These are phyloP conservation scores for Hemicrepidius hirtus DNA, from an alignment of 2,888 invertebrate genomes.

Conservation along the genomic window DNA sequence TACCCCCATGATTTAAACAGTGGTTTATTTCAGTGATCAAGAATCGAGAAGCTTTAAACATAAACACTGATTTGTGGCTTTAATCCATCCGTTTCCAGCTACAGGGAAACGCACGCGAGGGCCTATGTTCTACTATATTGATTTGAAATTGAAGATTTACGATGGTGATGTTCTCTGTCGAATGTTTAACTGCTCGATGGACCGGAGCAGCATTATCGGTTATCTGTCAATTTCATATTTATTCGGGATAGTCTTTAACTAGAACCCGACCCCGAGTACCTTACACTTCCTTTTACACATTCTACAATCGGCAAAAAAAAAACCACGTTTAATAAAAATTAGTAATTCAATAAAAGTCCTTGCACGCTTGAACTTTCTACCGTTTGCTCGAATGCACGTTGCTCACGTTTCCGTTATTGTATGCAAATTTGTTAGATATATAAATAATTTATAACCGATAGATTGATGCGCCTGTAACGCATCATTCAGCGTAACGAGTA, in stretches of 20 bases:
- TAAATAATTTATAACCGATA: conserved; percentile 26
- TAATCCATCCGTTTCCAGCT: conserved; percentile 26
- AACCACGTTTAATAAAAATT: conserved; percentile 4
- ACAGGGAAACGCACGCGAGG: conserved; percentile 12
- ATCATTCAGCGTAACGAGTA: conserved; percentile 10
- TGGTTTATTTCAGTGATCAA: conserved; percentile 9
- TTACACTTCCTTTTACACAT: not conserved
- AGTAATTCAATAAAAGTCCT: conserved; percentile 28
- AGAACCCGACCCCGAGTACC: not conserved
- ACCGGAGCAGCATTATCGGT: conserved; percentile 33
- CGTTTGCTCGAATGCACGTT: not conserved
- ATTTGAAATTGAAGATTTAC: conserved; percentile 46
- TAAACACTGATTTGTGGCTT: conserved; percentile 40
- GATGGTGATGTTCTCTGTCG: conserved; percentile 31
- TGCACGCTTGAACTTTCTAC: conserved; percentile 9
- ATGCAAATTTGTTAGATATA: conserved; percentile 12
- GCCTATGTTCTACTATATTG: conserved; percentile 30
- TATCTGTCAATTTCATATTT: conserved; percentile 45
- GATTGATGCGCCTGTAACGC: conserved; percentile 19
- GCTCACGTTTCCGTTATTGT: conserved; percentile 17
- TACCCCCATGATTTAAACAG: conserved; percentile 14
- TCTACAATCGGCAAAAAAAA: not conserved
- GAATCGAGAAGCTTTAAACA: conserved; percentile 9
- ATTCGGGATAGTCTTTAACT: conserved; percentile 9
- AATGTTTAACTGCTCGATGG: conserved; percentile 43